phyloP scores from a whole-genome alignment of 2,888 invertebrate species.

The Platycnemis pennipes region DNA sequence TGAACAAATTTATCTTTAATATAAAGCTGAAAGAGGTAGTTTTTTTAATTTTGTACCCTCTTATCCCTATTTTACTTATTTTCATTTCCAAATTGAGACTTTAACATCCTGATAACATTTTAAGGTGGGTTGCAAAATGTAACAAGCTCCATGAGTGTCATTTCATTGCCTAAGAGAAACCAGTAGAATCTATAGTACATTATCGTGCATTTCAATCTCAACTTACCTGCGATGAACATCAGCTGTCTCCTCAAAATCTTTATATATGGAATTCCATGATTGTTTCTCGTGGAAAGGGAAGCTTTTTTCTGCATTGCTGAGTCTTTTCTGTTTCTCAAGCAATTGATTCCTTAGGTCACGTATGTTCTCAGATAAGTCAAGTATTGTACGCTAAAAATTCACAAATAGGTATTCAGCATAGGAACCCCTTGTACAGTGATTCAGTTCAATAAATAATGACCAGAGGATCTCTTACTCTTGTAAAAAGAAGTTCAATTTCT shows the following conservation, averaged over 20 bases:
- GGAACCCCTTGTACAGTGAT: not conserved
- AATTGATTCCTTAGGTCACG: not conserved
- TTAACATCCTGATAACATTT: no score
- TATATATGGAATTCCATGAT: slow-evolving; percentile 8
- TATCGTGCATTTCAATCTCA: no score
- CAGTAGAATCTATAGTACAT: no score
- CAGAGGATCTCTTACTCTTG: not conserved
- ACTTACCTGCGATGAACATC: slow-evolving; percentile 45
- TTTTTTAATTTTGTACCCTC: no score
- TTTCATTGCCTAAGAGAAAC: no score
- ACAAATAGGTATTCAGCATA: not conserved
- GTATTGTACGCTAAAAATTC: not conserved
- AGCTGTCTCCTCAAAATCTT: slow-evolving; percentile 15
- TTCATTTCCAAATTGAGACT: no score
- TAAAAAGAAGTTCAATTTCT: not conserved
- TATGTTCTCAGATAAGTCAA: not conserved
- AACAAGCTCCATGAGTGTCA: no score
- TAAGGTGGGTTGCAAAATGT: no score
- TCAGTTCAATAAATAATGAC: not conserved
- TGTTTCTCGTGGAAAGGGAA: not conserved
- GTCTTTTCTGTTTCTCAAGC: not conserved
- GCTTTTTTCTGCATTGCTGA: not conserved
- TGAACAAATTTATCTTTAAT: not conserved
- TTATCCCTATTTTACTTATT: no score
- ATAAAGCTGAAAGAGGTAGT: no score